Conservation (phyloP, 1,140 invertebrate species). For the Eciton burchellii region DNA sequence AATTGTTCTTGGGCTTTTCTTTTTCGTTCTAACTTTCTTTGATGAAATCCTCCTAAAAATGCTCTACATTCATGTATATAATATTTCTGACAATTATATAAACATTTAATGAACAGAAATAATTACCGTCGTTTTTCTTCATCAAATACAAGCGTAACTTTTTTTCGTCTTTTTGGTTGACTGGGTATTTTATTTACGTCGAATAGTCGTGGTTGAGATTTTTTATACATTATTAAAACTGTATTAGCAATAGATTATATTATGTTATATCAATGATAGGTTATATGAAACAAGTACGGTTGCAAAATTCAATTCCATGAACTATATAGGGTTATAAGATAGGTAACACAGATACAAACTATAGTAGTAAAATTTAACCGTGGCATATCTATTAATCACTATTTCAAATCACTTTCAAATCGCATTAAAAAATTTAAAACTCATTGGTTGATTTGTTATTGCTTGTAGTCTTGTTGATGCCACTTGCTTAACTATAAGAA, state of each 20-base stretch:
- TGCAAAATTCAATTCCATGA: background rate
- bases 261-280: background rate
- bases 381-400: too few species aligned
- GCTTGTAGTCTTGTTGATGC: too few species aligned
- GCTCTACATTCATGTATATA: constrained; percentile 84
- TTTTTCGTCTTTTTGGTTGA: constrained; percentile 80
- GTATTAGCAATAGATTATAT: background rate
- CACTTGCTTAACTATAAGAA: too few species aligned
- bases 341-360: background rate
- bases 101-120: constrained; percentile 27
- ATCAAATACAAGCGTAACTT: constrained; percentile 87
- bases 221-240: background rate
- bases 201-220: constrained; percentile 67
- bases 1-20: constrained; percentile 90
- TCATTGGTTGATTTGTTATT: too few species aligned
- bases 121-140: constrained; percentile 87
- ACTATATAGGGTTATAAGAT: too few species aligned
- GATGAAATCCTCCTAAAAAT: constrained; percentile 91
- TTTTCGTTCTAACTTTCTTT: constrained; percentile 90
- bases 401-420: too few species aligned
- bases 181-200: constrained; percentile 72
- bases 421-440: too few species aligned
- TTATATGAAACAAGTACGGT: constrained; percentile 10
- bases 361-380: too few species aligned
- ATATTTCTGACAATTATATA: background rate